phyloP scores from a whole-genome alignment of 2,888 invertebrate genomes.

The Eupithecia abbreviata region DNA sequence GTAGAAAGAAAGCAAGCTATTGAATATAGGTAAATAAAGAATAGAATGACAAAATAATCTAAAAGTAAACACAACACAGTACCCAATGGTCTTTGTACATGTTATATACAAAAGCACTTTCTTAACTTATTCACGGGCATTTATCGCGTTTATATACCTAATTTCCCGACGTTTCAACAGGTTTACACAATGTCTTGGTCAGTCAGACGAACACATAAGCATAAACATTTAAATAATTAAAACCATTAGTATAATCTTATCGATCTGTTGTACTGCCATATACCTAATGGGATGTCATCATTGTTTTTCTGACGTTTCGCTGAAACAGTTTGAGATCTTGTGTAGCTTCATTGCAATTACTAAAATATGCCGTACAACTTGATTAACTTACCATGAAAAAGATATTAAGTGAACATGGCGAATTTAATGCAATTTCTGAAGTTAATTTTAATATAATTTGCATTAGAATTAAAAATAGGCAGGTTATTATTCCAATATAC shows the following conservation, averaged over 20 bases:
- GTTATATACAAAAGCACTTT: too few relatives aligned
- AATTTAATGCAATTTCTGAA: background rate
- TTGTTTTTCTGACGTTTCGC: slow-evolving; percentile 30
- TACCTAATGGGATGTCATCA: slow-evolving; percentile 15
- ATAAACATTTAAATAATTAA: slow-evolving; percentile 26
- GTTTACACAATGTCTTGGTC: background rate
- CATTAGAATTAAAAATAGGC: background rate
- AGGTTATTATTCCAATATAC: background rate
- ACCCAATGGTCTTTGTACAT: background rate
- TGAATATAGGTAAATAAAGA: background rate
- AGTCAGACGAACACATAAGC: background rate
- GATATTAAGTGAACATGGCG: background rate
- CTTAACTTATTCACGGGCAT: background rate
- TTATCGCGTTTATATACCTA: background rate
- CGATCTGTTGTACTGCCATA: slow-evolving; percentile 11
- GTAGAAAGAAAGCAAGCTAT: background rate
- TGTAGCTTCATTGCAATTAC: slow-evolving; percentile 12
- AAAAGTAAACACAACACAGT: background rate
- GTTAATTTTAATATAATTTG: background rate
- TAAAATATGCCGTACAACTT: slow-evolving; percentile 3
- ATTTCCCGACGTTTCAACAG: background rate
- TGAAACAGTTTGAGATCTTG: slow-evolving; percentile 23
- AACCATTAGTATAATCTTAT: slow-evolving; percentile 16
- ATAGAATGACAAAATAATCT: background rate
- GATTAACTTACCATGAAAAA: slow-evolving; percentile 6